phyloP scores from a whole-genome alignment of 2,113 vertebrate genomes.

The Mystacornis crossleyi region DNA sequence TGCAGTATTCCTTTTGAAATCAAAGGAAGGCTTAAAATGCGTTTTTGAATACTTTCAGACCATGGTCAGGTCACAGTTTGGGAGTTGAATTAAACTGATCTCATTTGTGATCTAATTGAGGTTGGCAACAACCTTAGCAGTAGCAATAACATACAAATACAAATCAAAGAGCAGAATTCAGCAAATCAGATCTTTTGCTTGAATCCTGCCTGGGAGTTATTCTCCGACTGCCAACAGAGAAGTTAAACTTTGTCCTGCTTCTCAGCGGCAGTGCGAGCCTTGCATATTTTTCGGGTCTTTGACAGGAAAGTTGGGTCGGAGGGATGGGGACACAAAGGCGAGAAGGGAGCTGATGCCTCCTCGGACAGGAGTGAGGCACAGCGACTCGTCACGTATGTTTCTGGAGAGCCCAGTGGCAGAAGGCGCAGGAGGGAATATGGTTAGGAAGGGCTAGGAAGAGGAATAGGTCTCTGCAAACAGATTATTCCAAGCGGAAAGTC shows the following conservation, averaged over 20 bases:
- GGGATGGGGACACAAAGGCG: conserved; percentile 7
- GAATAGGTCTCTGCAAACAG: not conserved
- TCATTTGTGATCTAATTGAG: conserved; percentile 84
- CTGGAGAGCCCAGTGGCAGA: not conserved
- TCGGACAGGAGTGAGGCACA: not conserved
- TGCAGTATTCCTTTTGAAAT: conserved; percentile 81
- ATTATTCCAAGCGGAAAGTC: conserved; percentile 28
- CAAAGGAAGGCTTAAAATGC: conserved; percentile 78
- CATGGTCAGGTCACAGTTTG: conserved; percentile 80
- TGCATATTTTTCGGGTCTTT: conserved; percentile 65
- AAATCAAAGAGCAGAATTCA: conserved; percentile 79
- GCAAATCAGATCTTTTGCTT: conserved; percentile 79
- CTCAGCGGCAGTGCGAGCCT: conserved; percentile 65
- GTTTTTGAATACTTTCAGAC: conserved; percentile 81
- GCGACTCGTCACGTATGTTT: not conserved
- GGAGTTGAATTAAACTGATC: conserved; percentile 81
- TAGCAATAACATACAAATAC: conserved; percentile 80
- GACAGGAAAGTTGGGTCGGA: conserved; percentile 47
- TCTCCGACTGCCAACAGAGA: conserved; percentile 71
- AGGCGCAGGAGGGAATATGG: not conserved
- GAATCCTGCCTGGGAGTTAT: conserved; percentile 75
- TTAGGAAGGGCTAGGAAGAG: not conserved
- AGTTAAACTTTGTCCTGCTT: conserved; percentile 76
- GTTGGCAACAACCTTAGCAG: conserved; percentile 79
- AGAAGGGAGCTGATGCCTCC: conserved; percentile 32